Evolutionary conservation across 2,888 invertebrate species (phyloP), one percentile per base, ranked within the genome.

Genomic region (Antitype chi): DNA sequence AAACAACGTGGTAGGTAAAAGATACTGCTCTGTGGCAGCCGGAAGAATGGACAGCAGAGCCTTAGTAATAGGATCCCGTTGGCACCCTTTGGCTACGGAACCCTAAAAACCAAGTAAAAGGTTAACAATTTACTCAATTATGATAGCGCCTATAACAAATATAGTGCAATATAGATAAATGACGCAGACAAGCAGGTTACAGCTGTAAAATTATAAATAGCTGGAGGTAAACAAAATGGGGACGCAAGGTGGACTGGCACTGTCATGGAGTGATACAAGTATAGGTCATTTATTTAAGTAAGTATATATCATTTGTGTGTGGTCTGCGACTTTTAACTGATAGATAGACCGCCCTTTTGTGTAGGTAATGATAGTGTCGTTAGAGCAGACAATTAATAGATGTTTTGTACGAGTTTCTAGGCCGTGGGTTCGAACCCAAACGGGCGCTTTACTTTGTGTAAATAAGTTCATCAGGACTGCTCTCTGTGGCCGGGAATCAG

Each of bases 161-260:
- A 74, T 32, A 70, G 53, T 70, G 74, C 70, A 74, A 84, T 79
- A 60, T 74, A 82, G 74, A 84, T 82, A 69, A 80, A 82, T 68
- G 68, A 69, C 13, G 49, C 55, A 28, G 82, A 84, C 82, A 84
- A 84, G 80, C 25, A 5, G 15, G 9, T 15, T 55, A 63, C 80
- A 63, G 80, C 72, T 78, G 49, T 80, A 55, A 63, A 63, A 43
- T 80, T 74, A 74, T 81, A 79, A 67, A 79, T 66, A 81, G 60
- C 53, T 81, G 28, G 28, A 49, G 49, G 53, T 23, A 74, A 53
- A 67, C 67, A 28, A 52, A 73, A 78, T 53, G 57, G 7, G 53
- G 32, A 59, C 73, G 38, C 79, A 83, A 81, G 81, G 78, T 83
- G 80, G n/a, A 72, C 55, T 38, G 53, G 64, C n/a, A 72, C 59